Conservation (phyloP, 2,797 vertebrate species). For the Xiphorhynchus erythropygius region DNA sequence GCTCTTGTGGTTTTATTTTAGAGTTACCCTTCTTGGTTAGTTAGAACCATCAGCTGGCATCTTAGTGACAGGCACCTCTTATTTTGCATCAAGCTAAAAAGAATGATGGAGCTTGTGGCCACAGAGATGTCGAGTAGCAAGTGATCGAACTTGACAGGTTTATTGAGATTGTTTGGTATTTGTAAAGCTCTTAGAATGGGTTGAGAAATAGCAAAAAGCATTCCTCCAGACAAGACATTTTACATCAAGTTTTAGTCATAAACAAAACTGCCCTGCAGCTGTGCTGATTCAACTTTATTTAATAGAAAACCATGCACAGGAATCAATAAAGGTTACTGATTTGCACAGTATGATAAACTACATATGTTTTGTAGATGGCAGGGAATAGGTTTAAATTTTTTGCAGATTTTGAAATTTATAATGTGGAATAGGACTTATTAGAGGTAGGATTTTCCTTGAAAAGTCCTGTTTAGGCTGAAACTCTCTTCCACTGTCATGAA, state of each 20-base stretch:
- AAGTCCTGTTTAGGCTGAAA: not conserved
- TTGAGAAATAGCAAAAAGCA: constrained; percentile 18
- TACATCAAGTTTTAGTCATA: constrained; percentile 44
- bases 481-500: not conserved
- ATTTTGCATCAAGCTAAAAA: constrained; percentile 17
- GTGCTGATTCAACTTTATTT: constrained; percentile 22
- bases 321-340: constrained; percentile 37
- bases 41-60: not conserved
- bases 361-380: not conserved
- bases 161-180: constrained; percentile 34
- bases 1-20: not conserved
- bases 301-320: not conserved
- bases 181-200: constrained; percentile 39
- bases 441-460: not conserved
- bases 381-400: not conserved
- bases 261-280: not conserved
- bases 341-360: constrained; percentile 18
- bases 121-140: not conserved
- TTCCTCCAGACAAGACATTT: constrained; percentile 48
- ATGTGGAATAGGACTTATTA: not conserved
- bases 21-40: not conserved
- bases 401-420: not conserved
- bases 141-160: constrained; percentile 5
- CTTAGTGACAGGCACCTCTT: not conserved
- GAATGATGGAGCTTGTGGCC: not conserved